Evolutionary conservation across 1,140 invertebrate genomes (phyloP).

Genomic region (Polypedilum vanderplanki): DNA sequence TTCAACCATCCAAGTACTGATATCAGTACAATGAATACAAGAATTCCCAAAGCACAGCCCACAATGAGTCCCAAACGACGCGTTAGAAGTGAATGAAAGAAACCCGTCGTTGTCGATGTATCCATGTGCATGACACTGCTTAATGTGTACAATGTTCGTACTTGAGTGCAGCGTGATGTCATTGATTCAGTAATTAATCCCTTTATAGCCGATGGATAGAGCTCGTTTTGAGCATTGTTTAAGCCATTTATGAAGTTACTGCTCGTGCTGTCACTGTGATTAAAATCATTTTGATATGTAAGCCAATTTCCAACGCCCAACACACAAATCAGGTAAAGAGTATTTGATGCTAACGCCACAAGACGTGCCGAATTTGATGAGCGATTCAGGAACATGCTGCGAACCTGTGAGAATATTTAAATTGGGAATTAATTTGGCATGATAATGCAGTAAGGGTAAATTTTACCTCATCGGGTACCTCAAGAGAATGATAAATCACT

Average conservation of each 20-base stretch:
- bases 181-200: conserved; percentile 63
- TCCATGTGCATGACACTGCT: conserved; percentile 55
- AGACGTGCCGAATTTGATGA: conserved; percentile 63
- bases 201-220: conserved; percentile 48
- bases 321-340: conserved; percentile 76
- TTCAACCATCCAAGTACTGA: conserved; percentile 78
- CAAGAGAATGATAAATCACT: conserved; percentile 73
- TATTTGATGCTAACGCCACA: conserved; percentile 63
- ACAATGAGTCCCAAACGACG: conserved; percentile 74
- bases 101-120: conserved; percentile 56
- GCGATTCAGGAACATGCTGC: conserved; percentile 60
- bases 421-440: not conserved
- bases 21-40: conserved; percentile 74
- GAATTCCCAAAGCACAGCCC: conserved; percentile 74
- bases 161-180: conserved; percentile 67
- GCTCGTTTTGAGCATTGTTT: conserved; percentile 42
- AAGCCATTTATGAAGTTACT: conserved; percentile 31
- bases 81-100: conserved; percentile 61
- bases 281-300: conserved; percentile 32
- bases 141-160: conserved; percentile 64
- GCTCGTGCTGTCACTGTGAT: conserved; percentile 7
- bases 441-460: not conserved
- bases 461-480: conserved; percentile 51
- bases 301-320: conserved; percentile 68
- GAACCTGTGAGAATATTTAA: conserved; percentile 48